These are phyloP conservation scores for Eleginops maclovinus DNA, from an alignment of 2,113 vertebrate genomes.

Conservation along the genomic window DNA sequence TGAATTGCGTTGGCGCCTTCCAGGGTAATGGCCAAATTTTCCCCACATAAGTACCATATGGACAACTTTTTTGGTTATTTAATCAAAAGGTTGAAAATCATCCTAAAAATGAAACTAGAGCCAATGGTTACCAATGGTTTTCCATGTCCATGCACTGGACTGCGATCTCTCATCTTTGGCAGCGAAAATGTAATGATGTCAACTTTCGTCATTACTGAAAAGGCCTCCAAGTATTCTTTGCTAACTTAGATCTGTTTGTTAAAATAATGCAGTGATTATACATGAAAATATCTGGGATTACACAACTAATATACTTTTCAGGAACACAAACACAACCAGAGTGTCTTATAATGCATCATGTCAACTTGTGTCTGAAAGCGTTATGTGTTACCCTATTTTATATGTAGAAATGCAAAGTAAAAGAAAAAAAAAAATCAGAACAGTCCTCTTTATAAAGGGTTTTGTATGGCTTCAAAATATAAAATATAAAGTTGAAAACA, in stretches of 20 bases:
- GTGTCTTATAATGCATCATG: neutral
- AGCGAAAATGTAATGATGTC: constrained; percentile 40
- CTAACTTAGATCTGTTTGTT: constrained; percentile 4
- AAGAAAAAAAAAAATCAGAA: neutral
- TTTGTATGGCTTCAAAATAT: neutral
- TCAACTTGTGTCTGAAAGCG: too few relatives aligned
- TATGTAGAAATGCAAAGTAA: neutral
- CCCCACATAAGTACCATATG: constrained; percentile 34
- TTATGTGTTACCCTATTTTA: too few relatives aligned
- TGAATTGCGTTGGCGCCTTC: constrained; percentile 36
- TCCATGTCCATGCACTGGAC: constrained; percentile 36
- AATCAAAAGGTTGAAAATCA: constrained; percentile 40
- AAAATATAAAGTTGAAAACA: constrained; percentile 1
- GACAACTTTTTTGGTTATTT: constrained; percentile 30
- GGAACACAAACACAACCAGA: neutral
- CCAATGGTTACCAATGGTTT: constrained; percentile 49
- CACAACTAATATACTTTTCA: neutral
- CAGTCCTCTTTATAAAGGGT: neutral
- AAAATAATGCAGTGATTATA: constrained; percentile 10
- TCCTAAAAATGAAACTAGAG: constrained; percentile 39
- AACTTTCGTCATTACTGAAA: constrained; percentile 30
- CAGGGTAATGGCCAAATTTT: constrained; percentile 31
- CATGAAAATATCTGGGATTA: neutral
- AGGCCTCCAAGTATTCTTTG: neutral
- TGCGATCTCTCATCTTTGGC: constrained; percentile 50